These are phyloP conservation scores for Dynastes maya DNA, from an alignment of 2,888 invertebrate species.

Conservation along the genomic window DNA sequence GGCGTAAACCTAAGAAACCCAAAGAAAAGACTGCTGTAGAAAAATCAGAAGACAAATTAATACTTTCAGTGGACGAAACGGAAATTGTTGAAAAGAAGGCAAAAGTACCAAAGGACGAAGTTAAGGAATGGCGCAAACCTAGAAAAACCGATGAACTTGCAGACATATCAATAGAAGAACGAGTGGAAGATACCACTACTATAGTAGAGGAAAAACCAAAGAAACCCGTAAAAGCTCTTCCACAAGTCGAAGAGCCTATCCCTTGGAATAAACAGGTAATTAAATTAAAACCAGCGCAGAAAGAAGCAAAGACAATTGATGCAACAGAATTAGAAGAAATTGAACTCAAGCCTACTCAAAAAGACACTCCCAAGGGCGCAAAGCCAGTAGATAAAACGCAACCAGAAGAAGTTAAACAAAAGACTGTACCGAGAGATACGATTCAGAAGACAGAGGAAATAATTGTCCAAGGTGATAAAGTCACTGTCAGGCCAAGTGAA, in stretches of 20 bases:
- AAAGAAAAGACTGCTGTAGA: neutral
- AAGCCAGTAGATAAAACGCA: neutral
- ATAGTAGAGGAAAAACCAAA: constrained; percentile 18
- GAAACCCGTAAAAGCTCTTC: constrained; percentile 39
- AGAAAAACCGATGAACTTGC: constrained; percentile 8
- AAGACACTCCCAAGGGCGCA: constrained; percentile 48
- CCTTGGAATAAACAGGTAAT: constrained; percentile 79
- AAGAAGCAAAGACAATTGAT: constrained; percentile 65
- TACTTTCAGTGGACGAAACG: neutral
- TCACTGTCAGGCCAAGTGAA: neutral
- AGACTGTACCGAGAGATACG: constrained; percentile 56
- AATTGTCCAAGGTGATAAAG: neutral
- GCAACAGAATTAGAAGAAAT: constrained; percentile 72
- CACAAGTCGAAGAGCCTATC: constrained; percentile 60
- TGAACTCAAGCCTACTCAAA: constrained; percentile 65
- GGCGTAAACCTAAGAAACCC: neutral
- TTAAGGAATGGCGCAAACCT: constrained; percentile 13
- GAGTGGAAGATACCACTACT: neutral
- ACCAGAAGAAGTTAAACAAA: constrained; percentile 54
- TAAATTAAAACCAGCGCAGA: constrained; percentile 71
- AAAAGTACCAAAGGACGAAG: constrained; percentile 31
- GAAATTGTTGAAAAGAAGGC: constrained; percentile 14
- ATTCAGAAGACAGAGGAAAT: neutral
- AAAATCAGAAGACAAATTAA: constrained; percentile 58
- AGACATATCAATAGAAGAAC: neutral